Evolutionary conservation across 2,888 invertebrate species (phyloP), one percentile per base, ranked within the genome.

Genomic region (Stegana nigrithorax): DNA sequence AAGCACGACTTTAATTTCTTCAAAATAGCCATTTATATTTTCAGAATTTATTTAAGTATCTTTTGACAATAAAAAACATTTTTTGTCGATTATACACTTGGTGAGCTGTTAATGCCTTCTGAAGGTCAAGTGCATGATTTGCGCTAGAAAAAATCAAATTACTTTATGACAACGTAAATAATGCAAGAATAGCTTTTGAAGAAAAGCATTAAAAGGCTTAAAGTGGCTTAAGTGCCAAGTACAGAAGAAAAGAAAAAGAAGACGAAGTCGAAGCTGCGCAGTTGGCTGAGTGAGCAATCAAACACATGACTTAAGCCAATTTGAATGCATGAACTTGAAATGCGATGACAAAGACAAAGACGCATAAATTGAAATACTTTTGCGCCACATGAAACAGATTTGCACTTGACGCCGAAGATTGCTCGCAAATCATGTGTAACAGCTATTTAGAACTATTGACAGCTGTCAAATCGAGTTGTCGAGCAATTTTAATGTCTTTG

Each of bases 391-490:
- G 32, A 53, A 32, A 53, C 19, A 53, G 19, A 32, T 53, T 53
- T 21, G 32, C 53, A 53, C 53, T 53, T 53, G 47, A 23, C 19
- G 8, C 3, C 2, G 47, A 10, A 17, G 23, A n/a, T n/a, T n/a
- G n/a, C n/a, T n/a, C n/a, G 7, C 25, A 53, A 32, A 19, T 53
- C 53, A 53, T 21, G 60, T 69, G 68, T 64, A 69, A 71, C 65
- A 53, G 53, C 53, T 53, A 53, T 53, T 53, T 53, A 26, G 60
- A 63, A 62, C 67, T 73, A 78, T 80, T 81, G 78, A 81, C 78
- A 79, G 75, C 72, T 81, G 75, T 78, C 81, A 78, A 69, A 69
- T 78, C 72, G 66, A 62, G 68, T 66, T 67, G 60, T 66, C 62
- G 27, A 57, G 68, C 72, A 65, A 72, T 72, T 39, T 27, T 45